Evolutionary conservation across 2,888 invertebrate species (phyloP), one percentile per base, ranked within the genome.

Genomic region (Chalcosyrphus nemorum): DNA sequence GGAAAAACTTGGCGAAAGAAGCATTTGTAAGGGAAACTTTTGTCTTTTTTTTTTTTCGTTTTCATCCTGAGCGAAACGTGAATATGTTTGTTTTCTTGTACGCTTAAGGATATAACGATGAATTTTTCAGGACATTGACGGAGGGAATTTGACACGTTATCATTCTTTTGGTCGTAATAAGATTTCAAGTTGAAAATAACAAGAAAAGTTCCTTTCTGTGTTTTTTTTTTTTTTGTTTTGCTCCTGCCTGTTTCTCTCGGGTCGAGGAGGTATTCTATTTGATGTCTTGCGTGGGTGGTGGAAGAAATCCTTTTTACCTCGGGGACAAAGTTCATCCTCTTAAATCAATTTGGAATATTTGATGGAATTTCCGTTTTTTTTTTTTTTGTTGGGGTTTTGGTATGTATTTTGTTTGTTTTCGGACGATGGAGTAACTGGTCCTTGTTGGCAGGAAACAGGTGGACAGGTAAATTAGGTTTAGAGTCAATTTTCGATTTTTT

Each of bases 151-250:
- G 68, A 57, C 75, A 57, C 61, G 41, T 72, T 68, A 43, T 63
- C 52, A 61, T 68, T 74, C 45, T 65, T 52, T 59, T 52, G 38
- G 63, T n/a, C 41, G 24, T 54, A 59, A 81, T 61, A 76, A 17
- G 63, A 65, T 81, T 81, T 71, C 4, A 45, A 65, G 65, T 77
- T 68, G 32, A 21, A 76, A 76, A 66, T 52, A 81, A 54, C 45
- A 77, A 71, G 54, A 77, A 81, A 81, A 81, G 57, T 76, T 81
- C 5, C 13, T n/a, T 35, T 4, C 11, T 11, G 17, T 52, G 2
- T 13, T 50, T 27, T 17, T 11, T 21, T n/a, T 21, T 11, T 47
- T 47, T 45, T 9, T 45, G 7, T n/a, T 2, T n/a, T n/a, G n/a
- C n/a, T n/a, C n/a, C n/a, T n/a, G n/a, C n/a, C 24, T 5, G 13